Evolutionary conservation across 2,113 vertebrate species (phyloP).

Genomic region (Columbina picui): DNA sequence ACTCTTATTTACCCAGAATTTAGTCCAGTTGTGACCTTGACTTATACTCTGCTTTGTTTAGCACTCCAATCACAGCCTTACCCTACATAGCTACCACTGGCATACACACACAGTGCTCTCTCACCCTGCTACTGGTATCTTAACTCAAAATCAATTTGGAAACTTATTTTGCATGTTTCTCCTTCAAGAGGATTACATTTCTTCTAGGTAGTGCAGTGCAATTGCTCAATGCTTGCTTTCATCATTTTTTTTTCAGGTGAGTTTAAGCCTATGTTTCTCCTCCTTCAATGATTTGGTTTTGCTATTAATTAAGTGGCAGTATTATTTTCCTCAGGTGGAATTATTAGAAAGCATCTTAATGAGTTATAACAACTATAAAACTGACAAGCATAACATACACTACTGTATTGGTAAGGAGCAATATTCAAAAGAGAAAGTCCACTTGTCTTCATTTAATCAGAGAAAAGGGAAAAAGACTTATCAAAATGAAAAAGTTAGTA

Average conservation of each 20-base stretch:
- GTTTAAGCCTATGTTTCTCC: background rate
- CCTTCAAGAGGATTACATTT: background rate
- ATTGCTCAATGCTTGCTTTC: background rate
- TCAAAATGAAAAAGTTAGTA: background rate
- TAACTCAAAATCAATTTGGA: background rate
- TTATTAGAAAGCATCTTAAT: background rate
- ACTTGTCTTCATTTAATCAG: background rate
- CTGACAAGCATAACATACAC: background rate
- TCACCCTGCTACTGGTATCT: background rate
- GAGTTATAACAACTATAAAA: background rate
- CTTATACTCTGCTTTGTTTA: background rate
- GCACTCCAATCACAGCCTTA: background rate
- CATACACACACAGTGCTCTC: background rate
- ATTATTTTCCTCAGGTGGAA: background rate
- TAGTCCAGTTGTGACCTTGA: background rate
- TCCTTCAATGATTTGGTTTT: background rate
- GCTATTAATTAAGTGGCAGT: background rate
- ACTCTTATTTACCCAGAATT: background rate
- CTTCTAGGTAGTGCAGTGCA: background rate
- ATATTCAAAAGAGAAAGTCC: background rate
- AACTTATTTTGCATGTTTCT: background rate
- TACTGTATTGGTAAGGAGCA: background rate
- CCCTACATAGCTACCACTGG: background rate
- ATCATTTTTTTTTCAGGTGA: background rate
- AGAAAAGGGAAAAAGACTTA: background rate